A percentile compares a stretch with the other conserved stretches of the same genome.
Evolutionary conservation across 1,140 invertebrate species (phyloP).

Genomic region (Holcopasites calliopsidis): DNA sequence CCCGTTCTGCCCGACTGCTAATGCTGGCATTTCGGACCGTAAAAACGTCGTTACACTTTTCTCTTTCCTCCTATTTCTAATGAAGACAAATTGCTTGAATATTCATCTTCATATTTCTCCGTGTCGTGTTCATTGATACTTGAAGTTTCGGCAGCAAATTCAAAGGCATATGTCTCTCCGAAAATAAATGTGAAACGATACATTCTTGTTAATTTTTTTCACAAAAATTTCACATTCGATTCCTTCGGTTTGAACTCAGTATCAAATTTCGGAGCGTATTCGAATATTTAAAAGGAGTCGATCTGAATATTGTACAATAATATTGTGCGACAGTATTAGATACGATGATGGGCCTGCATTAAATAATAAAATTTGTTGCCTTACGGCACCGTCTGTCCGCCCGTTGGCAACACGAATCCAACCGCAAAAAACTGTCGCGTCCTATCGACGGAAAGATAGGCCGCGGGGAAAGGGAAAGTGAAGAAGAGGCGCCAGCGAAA

Average conservation of each 20-base stretch:
- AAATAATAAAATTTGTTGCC: slow-evolving; percentile 17
- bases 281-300: too few species aligned
- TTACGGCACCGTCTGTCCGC: background rate
- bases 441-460: slow-evolving; percentile 33
- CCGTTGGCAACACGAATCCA: slow-evolving; percentile 35
- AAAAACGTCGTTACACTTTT: background rate
- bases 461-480: slow-evolving; percentile 31
- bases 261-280: too few species aligned
- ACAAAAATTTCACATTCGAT: too few species aligned
- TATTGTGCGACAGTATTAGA: too few species aligned
- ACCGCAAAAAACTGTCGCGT: slow-evolving; percentile 52
- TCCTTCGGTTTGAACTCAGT: too few species aligned
- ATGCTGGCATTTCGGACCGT: background rate
- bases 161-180: too few species aligned
- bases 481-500: slow-evolving; percentile 65
- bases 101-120: background rate
- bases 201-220: too few species aligned
- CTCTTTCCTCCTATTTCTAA: too few species aligned
- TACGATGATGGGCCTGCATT: too few species aligned
- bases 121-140: background rate
- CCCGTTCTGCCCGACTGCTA: background rate
- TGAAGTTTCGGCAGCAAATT: too few species aligned
- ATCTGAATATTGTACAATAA: too few species aligned
- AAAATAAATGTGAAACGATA: too few species aligned
- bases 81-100: background rate